These are phyloP conservation scores for Epizoanthus stellaris DNA, from an alignment of 92 coral and sea anemone species.

Conservation along the genomic window DNA sequence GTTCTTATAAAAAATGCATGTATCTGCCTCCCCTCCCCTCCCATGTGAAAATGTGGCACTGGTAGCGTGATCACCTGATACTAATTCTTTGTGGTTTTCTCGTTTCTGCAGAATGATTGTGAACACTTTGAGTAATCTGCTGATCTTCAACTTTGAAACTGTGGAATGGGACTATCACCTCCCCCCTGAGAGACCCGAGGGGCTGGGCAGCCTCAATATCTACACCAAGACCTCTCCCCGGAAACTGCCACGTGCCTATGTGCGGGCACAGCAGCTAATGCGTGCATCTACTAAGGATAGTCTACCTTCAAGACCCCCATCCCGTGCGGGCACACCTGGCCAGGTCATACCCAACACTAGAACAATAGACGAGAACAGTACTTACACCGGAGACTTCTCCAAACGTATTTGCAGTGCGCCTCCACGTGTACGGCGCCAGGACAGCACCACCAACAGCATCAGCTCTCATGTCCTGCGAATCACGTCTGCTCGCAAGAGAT, in stretches of 20 bases:
- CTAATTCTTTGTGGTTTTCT: neutral
- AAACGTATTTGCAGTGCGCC: slow-evolving; percentile 93
- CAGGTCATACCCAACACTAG: slow-evolving; percentile 32
- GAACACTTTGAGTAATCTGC: slow-evolving; percentile 91
- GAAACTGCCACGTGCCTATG: slow-evolving; percentile 82
- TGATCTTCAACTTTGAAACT: slow-evolving; percentile 93
- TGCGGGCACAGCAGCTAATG: slow-evolving; percentile 93
- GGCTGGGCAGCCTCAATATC: slow-evolving; percentile 77
- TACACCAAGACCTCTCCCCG: slow-evolving; percentile 82
- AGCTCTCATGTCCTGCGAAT: slow-evolving; percentile 85
- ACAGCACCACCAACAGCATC: slow-evolving; percentile 82
- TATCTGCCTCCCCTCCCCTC: no score
- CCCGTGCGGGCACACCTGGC: slow-evolving; percentile 62
- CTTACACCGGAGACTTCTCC: slow-evolving; percentile 7
- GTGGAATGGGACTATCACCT: slow-evolving; percentile 83
- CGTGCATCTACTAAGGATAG: slow-evolving; percentile 92
- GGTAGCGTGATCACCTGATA: no score
- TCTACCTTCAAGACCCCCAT: slow-evolving; percentile 84
- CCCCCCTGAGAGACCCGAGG: slow-evolving; percentile 96
- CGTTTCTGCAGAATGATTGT: slow-evolving; percentile 83
- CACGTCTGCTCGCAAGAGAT: slow-evolving; percentile 60
- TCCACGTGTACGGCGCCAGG: slow-evolving; percentile 74
- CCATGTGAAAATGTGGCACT: no score
- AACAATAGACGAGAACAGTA: slow-evolving; percentile 20
- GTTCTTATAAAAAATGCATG: no score